Percentiles rank a stretch among this genome's conserved stretches.
Evolutionary conservation across 2,888 invertebrate genomes (phyloP).

Genomic region (Pandemis corylana): DNA sequence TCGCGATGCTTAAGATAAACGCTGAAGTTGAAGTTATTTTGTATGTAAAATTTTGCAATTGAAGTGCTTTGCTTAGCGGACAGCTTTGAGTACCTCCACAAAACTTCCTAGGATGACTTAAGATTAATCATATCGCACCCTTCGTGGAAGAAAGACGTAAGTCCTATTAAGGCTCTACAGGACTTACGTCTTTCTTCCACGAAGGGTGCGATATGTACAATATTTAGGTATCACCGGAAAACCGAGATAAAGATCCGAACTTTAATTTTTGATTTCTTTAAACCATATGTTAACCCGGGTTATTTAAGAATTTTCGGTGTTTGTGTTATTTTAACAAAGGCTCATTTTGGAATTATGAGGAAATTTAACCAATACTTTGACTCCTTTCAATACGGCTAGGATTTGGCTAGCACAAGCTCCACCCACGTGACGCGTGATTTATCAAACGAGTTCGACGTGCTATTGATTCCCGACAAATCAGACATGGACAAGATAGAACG

Average conservation of each 20-base stretch:
- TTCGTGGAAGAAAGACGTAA: no score
- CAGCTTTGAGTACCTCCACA: background rate
- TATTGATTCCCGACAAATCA: conserved; percentile 53
- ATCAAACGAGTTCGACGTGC: conserved; percentile 42
- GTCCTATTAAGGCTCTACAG: no score
- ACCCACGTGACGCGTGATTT: conserved; percentile 38
- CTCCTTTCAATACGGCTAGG: background rate
- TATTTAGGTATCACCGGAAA: background rate
- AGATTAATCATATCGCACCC: background rate
- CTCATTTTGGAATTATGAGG: background rate
- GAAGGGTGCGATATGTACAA: background rate
- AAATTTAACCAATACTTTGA: background rate
- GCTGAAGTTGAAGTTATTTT: background rate
- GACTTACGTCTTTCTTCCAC: no score
- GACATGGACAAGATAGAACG: conserved; percentile 53
- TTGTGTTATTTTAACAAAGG: no score
- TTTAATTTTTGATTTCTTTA: no score
- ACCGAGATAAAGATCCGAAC: background rate
- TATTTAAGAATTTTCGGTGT: no score
- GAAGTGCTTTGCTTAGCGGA: background rate
- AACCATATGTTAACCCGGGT: no score
- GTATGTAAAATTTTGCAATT: background rate
- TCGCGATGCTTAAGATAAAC: conserved; percentile 36
- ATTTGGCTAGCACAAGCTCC: conserved; percentile 10
- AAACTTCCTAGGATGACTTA: background rate